A percentile compares a stretch with the other conserved stretches of the same genome.
phyloP scores from a whole-genome alignment of 1,140 invertebrate genomes.

The Pollicipes pollicipes region DNA sequence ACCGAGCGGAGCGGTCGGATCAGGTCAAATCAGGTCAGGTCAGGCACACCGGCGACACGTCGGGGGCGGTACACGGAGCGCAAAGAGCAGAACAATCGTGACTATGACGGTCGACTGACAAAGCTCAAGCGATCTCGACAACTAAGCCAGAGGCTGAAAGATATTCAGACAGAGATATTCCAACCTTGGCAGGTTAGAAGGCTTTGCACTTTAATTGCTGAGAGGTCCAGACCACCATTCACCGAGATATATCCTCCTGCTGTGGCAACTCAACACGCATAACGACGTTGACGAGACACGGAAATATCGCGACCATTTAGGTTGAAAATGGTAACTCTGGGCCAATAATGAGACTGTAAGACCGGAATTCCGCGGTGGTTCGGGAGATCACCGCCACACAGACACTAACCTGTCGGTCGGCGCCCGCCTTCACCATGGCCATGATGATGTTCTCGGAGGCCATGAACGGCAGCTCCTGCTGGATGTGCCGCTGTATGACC shows the following conservation, averaged over 20 bases:
- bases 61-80: no score
- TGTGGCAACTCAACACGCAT: not conserved
- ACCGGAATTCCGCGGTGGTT: not conserved
- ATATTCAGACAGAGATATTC: not conserved
- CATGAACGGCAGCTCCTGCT: slow-evolving; percentile 90
- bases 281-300: not conserved
- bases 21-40: not conserved
- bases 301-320: not conserved
- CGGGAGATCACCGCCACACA: not conserved
- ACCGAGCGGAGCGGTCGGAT: slow-evolving; percentile 1
- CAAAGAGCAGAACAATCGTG: no score
- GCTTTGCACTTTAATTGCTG: not conserved
- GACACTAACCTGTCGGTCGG: slow-evolving; percentile 54
- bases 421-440: slow-evolving; percentile 89
- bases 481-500: slow-evolving; percentile 60
- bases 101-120: no score
- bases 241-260: not conserved
- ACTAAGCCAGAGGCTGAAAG: not conserved
- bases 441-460: slow-evolving; percentile 92
- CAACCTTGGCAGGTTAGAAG: no score
- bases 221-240: not conserved
- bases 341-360: no score
- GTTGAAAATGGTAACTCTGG: no score
- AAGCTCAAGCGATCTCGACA: not conserved
- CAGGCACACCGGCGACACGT: not conserved